These are phyloP conservation scores for Drosophila equinoxialis DNA, from an alignment of 1,140 invertebrate species.

Conservation along the genomic window DNA sequence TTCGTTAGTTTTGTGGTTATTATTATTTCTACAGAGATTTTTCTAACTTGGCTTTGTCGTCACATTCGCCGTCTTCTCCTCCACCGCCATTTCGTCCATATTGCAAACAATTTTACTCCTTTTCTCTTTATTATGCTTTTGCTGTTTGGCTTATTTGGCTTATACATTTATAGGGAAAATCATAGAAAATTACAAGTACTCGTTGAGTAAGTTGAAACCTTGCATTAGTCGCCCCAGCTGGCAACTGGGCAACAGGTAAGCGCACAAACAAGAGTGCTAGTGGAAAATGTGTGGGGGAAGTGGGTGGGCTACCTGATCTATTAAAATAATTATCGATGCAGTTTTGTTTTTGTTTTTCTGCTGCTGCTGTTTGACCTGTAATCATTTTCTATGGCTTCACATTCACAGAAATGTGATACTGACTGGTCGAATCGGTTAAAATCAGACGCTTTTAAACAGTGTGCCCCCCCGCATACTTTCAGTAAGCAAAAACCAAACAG, in stretches of 20 bases:
- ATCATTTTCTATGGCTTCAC: constrained; percentile 57
- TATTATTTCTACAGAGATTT: constrained; percentile 42
- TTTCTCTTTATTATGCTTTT: neutral
- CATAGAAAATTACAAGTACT: constrained; percentile 52
- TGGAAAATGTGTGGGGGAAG: neutral
- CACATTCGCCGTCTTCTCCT: constrained; percentile 13
- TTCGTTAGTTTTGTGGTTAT: constrained; percentile 35
- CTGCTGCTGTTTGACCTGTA: constrained; percentile 35
- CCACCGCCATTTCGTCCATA: neutral
- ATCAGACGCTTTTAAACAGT: neutral
- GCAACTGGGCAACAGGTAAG: constrained; percentile 29
- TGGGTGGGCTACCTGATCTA: constrained; percentile 45
- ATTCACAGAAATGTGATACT: constrained; percentile 39
- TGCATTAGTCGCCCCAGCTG: constrained; percentile 30
- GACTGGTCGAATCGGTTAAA: neutral
- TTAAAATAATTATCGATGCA: constrained; percentile 57
- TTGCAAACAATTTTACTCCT: neutral
- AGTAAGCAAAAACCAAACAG: too few species aligned
- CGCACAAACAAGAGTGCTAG: neutral
- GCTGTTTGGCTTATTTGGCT: constrained; percentile 29
- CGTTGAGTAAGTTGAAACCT: constrained; percentile 51
- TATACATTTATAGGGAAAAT: constrained; percentile 41
- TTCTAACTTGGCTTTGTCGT: constrained; percentile 29
- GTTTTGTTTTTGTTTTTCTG: neutral
- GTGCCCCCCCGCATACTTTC: neutral